Evolutionary conservation across 2,113 vertebrate species (phyloP).

Genomic region (Heterocephalus glaber): DNA sequence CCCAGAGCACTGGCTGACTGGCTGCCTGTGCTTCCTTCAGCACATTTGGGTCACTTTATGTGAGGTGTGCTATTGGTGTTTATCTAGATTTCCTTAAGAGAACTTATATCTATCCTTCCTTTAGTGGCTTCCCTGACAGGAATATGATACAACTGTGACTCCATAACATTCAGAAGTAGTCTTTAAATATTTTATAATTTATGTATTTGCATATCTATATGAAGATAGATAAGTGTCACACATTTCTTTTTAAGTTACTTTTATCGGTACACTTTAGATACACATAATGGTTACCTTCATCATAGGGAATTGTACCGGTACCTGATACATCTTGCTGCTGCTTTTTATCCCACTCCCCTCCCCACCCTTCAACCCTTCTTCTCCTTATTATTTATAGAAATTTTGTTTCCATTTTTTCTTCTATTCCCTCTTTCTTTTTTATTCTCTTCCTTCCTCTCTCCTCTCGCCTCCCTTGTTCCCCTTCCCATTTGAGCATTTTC

Average conservation of each 20-base stretch:
- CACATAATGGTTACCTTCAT: background rate
- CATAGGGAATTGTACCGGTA: background rate
- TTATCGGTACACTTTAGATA: background rate
- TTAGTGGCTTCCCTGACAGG: background rate
- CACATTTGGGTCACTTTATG: background rate
- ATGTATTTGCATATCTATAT: background rate
- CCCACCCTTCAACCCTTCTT: background rate
- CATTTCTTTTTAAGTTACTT: background rate
- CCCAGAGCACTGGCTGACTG: background rate
- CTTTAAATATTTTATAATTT: background rate
- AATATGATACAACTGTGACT: background rate
- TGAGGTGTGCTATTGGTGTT: background rate
- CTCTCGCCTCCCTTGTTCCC: background rate
- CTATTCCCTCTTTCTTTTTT: too few relatives aligned
- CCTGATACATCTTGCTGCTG: background rate
- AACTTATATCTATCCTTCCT: background rate
- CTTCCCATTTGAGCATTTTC: background rate
- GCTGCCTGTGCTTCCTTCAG: background rate
- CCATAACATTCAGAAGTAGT: background rate
- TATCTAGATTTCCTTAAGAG: background rate
- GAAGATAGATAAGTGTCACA: background rate
- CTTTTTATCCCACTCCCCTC: background rate
- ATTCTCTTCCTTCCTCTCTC: background rate
- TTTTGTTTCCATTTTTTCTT: background rate
- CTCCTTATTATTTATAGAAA: background rate